Evolutionary conservation across 1,140 invertebrate genomes (phyloP), one percentile per base, ranked within the genome.

Genomic region (Palaemon carinicauda): DNA sequence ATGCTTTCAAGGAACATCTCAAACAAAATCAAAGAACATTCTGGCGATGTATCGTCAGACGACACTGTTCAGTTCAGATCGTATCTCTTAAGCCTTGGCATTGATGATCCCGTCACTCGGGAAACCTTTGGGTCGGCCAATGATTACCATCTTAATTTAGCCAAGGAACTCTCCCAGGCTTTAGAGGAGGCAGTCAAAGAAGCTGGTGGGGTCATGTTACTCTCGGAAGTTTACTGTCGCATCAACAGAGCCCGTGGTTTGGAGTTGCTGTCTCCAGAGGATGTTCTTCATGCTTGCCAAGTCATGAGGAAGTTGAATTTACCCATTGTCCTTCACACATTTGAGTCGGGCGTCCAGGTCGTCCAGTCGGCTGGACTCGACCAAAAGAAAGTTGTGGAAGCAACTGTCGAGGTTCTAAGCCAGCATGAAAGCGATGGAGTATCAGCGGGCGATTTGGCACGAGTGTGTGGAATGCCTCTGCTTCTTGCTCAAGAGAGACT

Each of bases 61-160:
- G 98, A 99, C 93, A 99, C 98, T 12, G 94, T 99, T 19, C 94
- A 95, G 89, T 99, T 99, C 90, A 98, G 99, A 91, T 96, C 97
- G 0, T 98, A 99, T 91, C 92, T 99, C 54, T 94, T 99, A 91
- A 98, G 97, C 91, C 94, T 99, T 89, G 98, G 98, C 90, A 98
- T 99, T 88, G 96, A 98, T 90, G 97, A 99, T 93, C 98, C 98
- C 24, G 98, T 99, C 0, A 89, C 89, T 2, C 53, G 89, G 50
- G 88, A 87, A 41, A 77, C 88, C 19, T 98, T 96, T 91, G 96
- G 96, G 89, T 96, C 94, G 89, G 96, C 96, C 87, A 95, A 95
- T 88, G 94, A 96, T 88, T 99, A 98, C 91, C 97, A 96, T 91
- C 93, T 94, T 89, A 95, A 96, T 89, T 92, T 99, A 31, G 96